phyloP scores from a whole-genome alignment of 2,113 vertebrate species.

The Taurulus bubalis region DNA sequence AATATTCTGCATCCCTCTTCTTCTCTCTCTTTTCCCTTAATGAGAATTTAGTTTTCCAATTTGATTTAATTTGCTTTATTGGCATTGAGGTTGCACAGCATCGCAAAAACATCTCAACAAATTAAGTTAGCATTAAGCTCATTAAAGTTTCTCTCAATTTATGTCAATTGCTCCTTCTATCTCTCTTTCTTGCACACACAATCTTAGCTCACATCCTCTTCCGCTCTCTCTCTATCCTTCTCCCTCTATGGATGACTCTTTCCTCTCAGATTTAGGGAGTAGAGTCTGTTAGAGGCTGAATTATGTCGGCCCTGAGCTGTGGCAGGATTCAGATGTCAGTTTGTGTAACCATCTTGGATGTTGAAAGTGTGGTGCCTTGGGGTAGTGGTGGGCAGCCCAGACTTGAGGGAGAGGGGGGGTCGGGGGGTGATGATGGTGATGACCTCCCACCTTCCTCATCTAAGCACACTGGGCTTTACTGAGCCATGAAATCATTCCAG shows the following conservation, averaged over 20 bases:
- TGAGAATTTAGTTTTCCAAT: slow-evolving; percentile 27
- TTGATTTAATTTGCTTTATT: slow-evolving; percentile 53
- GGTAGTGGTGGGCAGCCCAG: slow-evolving; percentile 20
- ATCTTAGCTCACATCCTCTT: slow-evolving; percentile 4
- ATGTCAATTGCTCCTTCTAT: slow-evolving; percentile 4
- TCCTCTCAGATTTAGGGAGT: slow-evolving; percentile 12
- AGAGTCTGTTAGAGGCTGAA: slow-evolving; percentile 46
- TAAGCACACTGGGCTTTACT: slow-evolving; percentile 14
- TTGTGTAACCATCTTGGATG: slow-evolving; percentile 45
- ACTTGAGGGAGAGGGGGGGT: neutral
- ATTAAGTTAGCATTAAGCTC: slow-evolving; percentile 39
- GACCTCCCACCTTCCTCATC: slow-evolving; percentile 44
- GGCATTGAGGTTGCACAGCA: slow-evolving; percentile 22
- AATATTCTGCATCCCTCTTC: slow-evolving; percentile 8
- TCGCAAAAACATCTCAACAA: slow-evolving; percentile 51
- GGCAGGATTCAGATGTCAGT: slow-evolving; percentile 53
- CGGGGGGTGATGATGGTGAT: neutral
- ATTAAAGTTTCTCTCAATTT: slow-evolving; percentile 31
- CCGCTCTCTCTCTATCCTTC: neutral
- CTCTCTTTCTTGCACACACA: neutral
- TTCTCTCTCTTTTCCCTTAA: neutral
- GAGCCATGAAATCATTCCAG: slow-evolving; percentile 44
- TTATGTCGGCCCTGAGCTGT: slow-evolving; percentile 38
- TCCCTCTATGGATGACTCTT: neutral
- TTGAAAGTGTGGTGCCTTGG: slow-evolving; percentile 25